Conservation (phyloP, 2,113 vertebrate genomes). For the Dromaius novaehollandiae region DNA sequence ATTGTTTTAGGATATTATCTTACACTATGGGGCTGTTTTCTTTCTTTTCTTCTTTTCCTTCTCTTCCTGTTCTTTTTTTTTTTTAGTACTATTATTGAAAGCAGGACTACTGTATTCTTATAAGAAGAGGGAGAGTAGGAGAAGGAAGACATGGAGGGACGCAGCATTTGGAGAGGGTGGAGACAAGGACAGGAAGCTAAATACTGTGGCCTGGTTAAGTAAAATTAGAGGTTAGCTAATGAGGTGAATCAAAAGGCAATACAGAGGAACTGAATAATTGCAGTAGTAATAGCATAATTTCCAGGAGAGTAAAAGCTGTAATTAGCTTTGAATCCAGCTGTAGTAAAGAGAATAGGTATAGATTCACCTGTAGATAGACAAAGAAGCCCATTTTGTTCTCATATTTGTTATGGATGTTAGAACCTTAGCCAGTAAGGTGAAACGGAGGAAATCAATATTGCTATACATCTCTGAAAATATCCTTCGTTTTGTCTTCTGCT, state of each 20-base stretch:
- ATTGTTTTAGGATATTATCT: neutral
- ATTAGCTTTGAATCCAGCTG: conserved; percentile 22
- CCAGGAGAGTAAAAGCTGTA: conserved; percentile 35
- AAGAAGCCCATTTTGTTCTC: conserved; percentile 1
- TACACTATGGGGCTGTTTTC: accelerated
- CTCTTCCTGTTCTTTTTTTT: neutral
- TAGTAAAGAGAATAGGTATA: conserved; percentile 18
- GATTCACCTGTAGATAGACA: conserved; percentile 25
- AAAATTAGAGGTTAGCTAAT: conserved; percentile 52
- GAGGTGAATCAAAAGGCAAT: conserved; percentile 49
- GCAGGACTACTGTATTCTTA: neutral
- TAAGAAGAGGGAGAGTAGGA: neutral
- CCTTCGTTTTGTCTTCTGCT: neutral
- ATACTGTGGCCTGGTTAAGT: neutral
- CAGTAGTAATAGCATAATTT: conserved; percentile 17
- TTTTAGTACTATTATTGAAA: neutral
- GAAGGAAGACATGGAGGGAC: neutral
- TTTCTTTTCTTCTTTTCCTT: neutral
- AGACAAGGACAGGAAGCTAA: conserved; percentile 14
- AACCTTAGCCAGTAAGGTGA: neutral
- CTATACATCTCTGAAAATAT: neutral
- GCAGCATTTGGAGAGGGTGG: neutral
- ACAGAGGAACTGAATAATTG: conserved; percentile 45
- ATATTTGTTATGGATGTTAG: neutral
- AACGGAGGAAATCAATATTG: neutral